Evolutionary conservation across 1,140 invertebrate genomes (phyloP).

Genomic region (Calephelis nemesis): DNA sequence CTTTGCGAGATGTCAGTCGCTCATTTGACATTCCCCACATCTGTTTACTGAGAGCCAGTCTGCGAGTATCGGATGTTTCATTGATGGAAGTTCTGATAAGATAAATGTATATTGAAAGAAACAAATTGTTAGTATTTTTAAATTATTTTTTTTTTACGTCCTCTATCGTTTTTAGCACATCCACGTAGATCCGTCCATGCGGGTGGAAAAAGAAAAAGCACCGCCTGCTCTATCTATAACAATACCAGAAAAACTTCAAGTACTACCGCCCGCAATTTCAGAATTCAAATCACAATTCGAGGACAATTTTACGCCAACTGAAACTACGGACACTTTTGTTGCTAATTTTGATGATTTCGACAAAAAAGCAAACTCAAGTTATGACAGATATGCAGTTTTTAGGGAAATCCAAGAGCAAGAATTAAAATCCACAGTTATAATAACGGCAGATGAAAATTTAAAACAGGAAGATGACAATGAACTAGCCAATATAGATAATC

Average conservation of each 20-base stretch:
- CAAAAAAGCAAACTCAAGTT: constrained; percentile 66
- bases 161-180: constrained; percentile 50
- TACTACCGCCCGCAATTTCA: constrained; percentile 25
- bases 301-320: constrained; percentile 76
- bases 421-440: constrained; percentile 78
- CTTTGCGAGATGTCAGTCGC: too few species aligned
- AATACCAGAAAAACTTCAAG: constrained; percentile 33
- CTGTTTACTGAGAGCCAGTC: too few species aligned
- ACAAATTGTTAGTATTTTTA: neutral
- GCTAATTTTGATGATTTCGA: constrained; percentile 83
- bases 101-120: too few species aligned
- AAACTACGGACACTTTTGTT: constrained; percentile 72
- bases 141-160: too few species aligned
- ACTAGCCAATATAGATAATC: constrained; percentile 50
- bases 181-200: constrained; percentile 51
- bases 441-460: constrained; percentile 65
- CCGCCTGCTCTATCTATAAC: constrained; percentile 27
- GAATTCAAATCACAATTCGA: constrained; percentile 80
- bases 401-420: constrained; percentile 89
- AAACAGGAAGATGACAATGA: constrained; percentile 75
- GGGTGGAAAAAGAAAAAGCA: constrained; percentile 50
- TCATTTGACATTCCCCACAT: too few species aligned
- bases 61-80: too few species aligned
- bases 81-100: too few species aligned
- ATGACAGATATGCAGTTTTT: constrained; percentile 91